A percentile compares a stretch with the other conserved stretches of the same genome.
Evolutionary conservation across 1,140 invertebrate genomes (phyloP).

Genomic region (Drosophila nigrodunni): DNA sequence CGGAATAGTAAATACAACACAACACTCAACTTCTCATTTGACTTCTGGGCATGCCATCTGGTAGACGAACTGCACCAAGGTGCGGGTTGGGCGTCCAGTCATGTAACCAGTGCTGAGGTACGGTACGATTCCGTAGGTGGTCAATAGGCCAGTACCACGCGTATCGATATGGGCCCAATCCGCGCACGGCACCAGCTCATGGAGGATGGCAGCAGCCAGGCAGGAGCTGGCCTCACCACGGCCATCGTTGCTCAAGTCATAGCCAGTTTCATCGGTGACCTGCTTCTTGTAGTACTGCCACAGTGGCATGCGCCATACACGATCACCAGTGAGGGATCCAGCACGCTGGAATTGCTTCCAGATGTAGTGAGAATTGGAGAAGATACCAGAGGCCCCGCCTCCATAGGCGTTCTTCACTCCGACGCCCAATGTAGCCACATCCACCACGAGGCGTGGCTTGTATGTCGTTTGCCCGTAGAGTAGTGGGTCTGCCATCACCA

Average conservation of each 20-base stretch:
- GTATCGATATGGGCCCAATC: constrained; percentile 90
- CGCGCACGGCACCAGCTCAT: constrained; percentile 84
- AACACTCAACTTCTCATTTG: constrained; percentile 40
- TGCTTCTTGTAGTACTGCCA: constrained; percentile 91
- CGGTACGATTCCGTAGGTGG: constrained; percentile 86
- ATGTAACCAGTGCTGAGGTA: constrained; percentile 86
- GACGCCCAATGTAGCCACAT: constrained; percentile 89
- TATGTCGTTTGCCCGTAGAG: constrained; percentile 89
- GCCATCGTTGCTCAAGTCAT: constrained; percentile 88
- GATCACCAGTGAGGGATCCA: constrained; percentile 91
- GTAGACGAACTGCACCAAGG: constrained; percentile 79
- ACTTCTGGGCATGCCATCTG: constrained; percentile 85
- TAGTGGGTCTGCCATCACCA: constrained; percentile 95
- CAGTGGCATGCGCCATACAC: constrained; percentile 95
- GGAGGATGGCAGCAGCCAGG: constrained; percentile 88
- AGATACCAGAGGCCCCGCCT: constrained; percentile 91
- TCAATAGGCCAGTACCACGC: constrained; percentile 87
- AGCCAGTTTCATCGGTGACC: constrained; percentile 85
- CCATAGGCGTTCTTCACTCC: constrained; percentile 87
- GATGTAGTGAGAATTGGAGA: constrained; percentile 88
- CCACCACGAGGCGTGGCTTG: constrained; percentile 88
- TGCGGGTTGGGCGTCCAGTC: constrained; percentile 86
- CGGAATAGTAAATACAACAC: neutral
- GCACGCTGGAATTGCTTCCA: constrained; percentile 88
- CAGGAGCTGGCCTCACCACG: constrained; percentile 86